Percentiles rank a stretch among this genome's conserved stretches.
These are phyloP conservation scores for Gibbula magus DNA, from an alignment of 2,888 invertebrate genomes.

Conservation along the genomic window DNA sequence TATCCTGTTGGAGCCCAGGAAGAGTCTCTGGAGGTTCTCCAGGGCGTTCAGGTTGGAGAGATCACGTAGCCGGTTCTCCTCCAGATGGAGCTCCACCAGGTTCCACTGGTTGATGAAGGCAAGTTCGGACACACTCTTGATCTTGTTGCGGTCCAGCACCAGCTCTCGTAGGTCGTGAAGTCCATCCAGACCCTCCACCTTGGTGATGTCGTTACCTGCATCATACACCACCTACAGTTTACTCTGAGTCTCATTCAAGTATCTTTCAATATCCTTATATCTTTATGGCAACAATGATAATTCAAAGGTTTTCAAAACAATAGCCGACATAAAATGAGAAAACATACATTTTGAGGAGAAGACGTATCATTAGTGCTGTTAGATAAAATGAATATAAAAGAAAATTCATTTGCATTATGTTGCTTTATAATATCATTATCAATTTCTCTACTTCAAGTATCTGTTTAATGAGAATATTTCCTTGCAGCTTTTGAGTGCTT, in stretches of 20 bases:
- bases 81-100: constrained; percentile 74
- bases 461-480: no score
- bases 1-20: constrained; percentile 73
- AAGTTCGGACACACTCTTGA: constrained; percentile 68
- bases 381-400: no score
- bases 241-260: background rate
- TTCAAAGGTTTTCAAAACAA: background rate
- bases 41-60: constrained; percentile 67
- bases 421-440: no score
- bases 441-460: no score
- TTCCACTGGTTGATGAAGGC: constrained; percentile 73
- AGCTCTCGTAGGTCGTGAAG: constrained; percentile 73
- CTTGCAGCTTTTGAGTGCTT: no score
- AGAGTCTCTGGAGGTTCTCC: constrained; percentile 72
- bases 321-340: background rate
- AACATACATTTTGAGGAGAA: no score
- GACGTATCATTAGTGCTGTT: no score
- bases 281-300: no score
- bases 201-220: constrained; percentile 73
- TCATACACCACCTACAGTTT: background rate
- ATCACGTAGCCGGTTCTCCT: constrained; percentile 74
- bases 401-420: no score
- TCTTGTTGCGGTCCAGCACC: constrained; percentile 75
- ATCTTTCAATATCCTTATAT: background rate
- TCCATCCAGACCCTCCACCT: constrained; percentile 73